A percentile compares a stretch with the other conserved stretches of the same genome.
Conservation (phyloP, 2,888 invertebrate genomes). For the Strigamia crassipes region DNA sequence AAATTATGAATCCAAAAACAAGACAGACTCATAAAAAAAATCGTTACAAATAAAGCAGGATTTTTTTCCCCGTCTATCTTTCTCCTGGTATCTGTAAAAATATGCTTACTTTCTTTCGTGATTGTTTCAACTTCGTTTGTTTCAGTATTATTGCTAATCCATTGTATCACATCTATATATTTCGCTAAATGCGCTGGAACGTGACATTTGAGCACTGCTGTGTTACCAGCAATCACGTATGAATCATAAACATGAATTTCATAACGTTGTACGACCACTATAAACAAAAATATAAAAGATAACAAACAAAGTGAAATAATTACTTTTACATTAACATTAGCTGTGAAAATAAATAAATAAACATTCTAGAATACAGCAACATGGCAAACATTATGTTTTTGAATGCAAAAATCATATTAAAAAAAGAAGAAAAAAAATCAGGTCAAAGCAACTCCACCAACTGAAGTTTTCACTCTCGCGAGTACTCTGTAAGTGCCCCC, state of each 20-base stretch:
- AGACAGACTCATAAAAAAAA: too few species aligned
- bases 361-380: not conserved
- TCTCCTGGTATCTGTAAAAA: too few species aligned
- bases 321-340: not conserved
- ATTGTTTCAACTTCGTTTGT: conserved; percentile 35
- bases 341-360: not conserved
- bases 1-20: too few species aligned
- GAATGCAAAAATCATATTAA: not conserved
- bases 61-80: too few species aligned
- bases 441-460: not conserved
- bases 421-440: not conserved
- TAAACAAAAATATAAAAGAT: not conserved
- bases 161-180: conserved; percentile 32
- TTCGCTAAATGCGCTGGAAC: not conserved
- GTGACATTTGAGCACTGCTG: conserved; percentile 39
- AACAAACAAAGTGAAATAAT: not conserved
- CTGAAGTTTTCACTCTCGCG: not conserved
- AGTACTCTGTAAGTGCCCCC: not conserved
- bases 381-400: not conserved
- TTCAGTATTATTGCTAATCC: conserved; percentile 38
- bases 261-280: conserved; percentile 4
- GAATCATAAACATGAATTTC: conserved; percentile 28
- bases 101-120: conserved; percentile 23
- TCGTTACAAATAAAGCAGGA: too few species aligned
- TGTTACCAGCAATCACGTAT: conserved; percentile 14